Evolutionary conservation across 2,113 vertebrate species (phyloP).

Genomic region (Prinia subflava): DNA sequence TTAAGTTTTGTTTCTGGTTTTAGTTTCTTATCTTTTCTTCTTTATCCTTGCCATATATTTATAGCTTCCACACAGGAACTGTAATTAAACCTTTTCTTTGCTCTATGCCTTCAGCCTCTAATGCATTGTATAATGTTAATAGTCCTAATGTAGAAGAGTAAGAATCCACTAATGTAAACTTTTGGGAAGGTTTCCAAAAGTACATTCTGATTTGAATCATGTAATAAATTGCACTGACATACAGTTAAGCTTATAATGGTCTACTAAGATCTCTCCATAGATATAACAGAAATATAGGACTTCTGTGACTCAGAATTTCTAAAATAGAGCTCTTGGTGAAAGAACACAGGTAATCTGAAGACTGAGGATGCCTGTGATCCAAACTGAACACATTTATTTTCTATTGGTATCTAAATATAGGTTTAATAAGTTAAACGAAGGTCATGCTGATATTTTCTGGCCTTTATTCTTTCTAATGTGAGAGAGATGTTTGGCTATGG

Average conservation of each 20-base stretch:
- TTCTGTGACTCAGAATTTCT: neutral
- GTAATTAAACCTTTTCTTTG: slow-evolving; percentile 26
- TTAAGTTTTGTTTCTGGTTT: neutral
- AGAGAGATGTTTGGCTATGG: neutral
- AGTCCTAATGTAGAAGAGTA: neutral
- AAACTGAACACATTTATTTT: neutral
- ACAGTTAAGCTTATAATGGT: neutral
- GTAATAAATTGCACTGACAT: neutral
- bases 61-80: neutral
- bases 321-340: neutral
- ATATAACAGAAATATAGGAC: neutral
- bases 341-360: neutral
- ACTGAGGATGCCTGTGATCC: neutral
- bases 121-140: neutral
- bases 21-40: neutral
- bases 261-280: neutral
- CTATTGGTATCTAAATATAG: neutral
- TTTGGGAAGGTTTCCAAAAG: slow-evolving; percentile 22
- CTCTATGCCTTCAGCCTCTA: neutral
- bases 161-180: neutral
- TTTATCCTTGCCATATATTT: slow-evolving; percentile 29
- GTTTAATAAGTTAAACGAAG: neutral
- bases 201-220: neutral
- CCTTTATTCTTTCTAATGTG: neutral
- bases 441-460: neutral